Percentiles rank a stretch among this genome's conserved stretches.
Evolutionary conservation across 2,797 vertebrate species (phyloP).

Genomic region (Tragopan temminckii): DNA sequence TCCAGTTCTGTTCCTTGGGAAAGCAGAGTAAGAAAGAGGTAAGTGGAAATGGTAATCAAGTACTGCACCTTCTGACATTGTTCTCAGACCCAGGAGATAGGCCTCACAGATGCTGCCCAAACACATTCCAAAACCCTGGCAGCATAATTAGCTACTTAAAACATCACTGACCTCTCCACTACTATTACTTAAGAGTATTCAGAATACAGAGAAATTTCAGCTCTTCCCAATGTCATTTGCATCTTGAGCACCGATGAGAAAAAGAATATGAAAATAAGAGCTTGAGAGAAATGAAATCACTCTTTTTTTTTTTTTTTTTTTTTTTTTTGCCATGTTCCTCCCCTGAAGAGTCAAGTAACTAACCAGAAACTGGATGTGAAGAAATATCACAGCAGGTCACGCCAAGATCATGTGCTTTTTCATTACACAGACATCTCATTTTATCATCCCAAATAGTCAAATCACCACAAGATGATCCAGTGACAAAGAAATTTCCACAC

Average conservation of each 20-base stretch:
- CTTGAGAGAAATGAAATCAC: background rate
- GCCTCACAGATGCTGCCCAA: background rate
- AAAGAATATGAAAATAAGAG: constrained; percentile 17
- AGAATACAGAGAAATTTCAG: constrained; percentile 2
- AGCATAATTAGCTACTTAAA: background rate
- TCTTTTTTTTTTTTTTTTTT: background rate
- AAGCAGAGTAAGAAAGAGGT: background rate
- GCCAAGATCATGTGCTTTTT: constrained; percentile 95
- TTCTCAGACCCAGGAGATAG: rapidly evolving
- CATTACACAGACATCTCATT: constrained; percentile 88
- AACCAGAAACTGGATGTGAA: constrained; percentile 85
- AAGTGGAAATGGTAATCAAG: background rate
- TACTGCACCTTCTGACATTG: background rate
- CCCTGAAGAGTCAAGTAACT: constrained; percentile 59
- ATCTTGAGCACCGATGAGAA: background rate
- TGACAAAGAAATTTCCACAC: constrained; percentile 88
- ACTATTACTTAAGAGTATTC: background rate
- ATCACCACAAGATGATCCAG: constrained; percentile 93
- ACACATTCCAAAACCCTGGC: background rate
- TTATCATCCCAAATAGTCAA: constrained; percentile 92
- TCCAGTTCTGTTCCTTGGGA: background rate
- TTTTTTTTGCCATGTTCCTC: background rate
- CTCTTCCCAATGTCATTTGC: background rate
- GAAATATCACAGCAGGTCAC: constrained; percentile 93
- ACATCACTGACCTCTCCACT: background rate